These are phyloP conservation scores for Lepisosteus oculatus DNA, from an alignment of 2,113 vertebrate species.

Conservation along the genomic window DNA sequence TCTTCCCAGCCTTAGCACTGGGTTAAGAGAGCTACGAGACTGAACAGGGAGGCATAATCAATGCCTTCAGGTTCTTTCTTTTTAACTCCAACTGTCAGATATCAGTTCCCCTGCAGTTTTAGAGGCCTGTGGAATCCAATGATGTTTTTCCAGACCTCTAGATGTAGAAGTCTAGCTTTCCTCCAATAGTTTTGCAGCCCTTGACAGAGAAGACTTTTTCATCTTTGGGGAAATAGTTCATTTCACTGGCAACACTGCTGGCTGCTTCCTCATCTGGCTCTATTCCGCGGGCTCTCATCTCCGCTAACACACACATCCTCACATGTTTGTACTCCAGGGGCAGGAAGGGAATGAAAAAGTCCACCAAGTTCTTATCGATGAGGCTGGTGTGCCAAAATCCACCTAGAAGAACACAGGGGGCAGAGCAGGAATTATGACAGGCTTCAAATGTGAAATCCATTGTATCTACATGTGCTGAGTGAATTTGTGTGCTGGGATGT, in stretches of 20 bases:
- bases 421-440: too few species aligned
- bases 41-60: neutral
- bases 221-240: slow-evolving; percentile 84
- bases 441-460: too few species aligned
- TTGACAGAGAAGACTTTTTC: slow-evolving; percentile 84
- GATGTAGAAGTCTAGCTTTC: slow-evolving; percentile 82
- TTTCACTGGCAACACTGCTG: slow-evolving; percentile 67
- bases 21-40: neutral
- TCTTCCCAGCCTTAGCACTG: neutral
- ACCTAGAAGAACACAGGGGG: slow-evolving; percentile 55
- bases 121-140: neutral
- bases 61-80: neutral
- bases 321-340: slow-evolving; percentile 88
- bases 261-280: slow-evolving; percentile 55
- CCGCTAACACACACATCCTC: slow-evolving; percentile 77
- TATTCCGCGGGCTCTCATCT: slow-evolving; percentile 61
- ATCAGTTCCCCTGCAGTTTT: neutral
- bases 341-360: slow-evolving; percentile 90
- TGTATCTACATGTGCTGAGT: too few species aligned
- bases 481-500: too few species aligned
- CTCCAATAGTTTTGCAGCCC: slow-evolving; percentile 90
- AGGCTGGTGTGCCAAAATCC: slow-evolving; percentile 90
- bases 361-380: slow-evolving; percentile 89
- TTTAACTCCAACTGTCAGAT: neutral
- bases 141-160: slow-evolving; percentile 20